Percentiles rank a stretch among this genome's conserved stretches.
Conservation (phyloP, 1,140 invertebrate genomes). For the Ceratosolen fusciceps region DNA sequence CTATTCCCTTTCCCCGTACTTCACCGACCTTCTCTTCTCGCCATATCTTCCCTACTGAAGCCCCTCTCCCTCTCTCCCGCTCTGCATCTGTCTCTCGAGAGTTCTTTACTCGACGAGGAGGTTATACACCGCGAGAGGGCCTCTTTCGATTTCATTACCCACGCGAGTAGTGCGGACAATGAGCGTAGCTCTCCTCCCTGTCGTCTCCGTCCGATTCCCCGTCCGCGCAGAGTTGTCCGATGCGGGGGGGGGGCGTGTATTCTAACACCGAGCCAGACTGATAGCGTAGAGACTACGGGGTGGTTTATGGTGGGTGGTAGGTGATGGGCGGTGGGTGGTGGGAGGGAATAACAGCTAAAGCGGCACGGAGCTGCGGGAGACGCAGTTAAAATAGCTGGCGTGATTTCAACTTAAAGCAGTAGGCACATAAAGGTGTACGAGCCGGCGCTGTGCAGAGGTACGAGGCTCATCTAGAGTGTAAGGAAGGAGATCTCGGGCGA, state of each 20-base stretch:
- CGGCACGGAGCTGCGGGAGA: slow-evolving; percentile 37
- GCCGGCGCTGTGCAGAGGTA: background rate
- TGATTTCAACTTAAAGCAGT: slow-evolving; percentile 12
- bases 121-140: background rate
- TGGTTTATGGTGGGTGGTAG: too few species aligned
- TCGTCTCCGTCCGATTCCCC: slow-evolving; percentile 12
- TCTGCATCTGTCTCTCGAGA: background rate
- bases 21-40: background rate
- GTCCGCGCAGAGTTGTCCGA: slow-evolving; percentile 30
- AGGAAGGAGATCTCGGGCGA: slow-evolving; percentile 31
- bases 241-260: background rate
- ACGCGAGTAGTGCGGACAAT: slow-evolving; percentile 7
- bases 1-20: slow-evolving; percentile 11
- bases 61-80: slow-evolving; percentile 29
- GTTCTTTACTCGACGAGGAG: background rate
- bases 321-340: too few species aligned
- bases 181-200: background rate
- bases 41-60: background rate
- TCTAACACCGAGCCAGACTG: too few species aligned
- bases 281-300: too few species aligned
- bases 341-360: slow-evolving; percentile 3
- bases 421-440: background rate
- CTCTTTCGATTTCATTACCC: slow-evolving; percentile 31
- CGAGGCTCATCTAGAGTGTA: background rate
- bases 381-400: slow-evolving; percentile 39